A percentile compares a stretch with the other conserved stretches of the same genome.
Conservation (phyloP, 2,888 invertebrate genomes). For the Rhogogaster chlorosoma region DNA sequence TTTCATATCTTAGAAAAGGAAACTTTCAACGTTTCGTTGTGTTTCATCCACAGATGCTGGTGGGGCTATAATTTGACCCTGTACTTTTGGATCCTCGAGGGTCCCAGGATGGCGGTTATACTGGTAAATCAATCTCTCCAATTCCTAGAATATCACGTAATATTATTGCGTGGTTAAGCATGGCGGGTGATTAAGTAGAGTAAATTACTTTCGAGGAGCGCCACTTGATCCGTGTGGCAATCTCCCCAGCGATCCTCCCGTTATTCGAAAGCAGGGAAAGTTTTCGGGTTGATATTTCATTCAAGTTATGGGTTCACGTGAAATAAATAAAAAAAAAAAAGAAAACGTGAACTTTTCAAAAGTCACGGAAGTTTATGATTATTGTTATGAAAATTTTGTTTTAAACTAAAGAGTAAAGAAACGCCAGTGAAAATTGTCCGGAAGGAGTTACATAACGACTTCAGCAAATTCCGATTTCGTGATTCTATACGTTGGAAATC, state of each 20-base stretch:
- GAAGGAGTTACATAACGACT: background rate
- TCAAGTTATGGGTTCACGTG: background rate
- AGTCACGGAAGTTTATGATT: background rate
- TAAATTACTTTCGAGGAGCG: background rate
- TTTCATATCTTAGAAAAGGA: slow-evolving; percentile 2
- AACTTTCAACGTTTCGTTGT: background rate
- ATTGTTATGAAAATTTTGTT: background rate
- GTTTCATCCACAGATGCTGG: slow-evolving; percentile 83
- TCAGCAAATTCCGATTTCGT: background rate
- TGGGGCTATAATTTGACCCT: slow-evolving; percentile 90
- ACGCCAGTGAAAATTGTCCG: background rate
- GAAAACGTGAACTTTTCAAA: background rate
- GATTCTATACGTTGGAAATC: background rate
- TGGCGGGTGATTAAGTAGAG: background rate
- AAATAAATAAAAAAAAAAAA: background rate
- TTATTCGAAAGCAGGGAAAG: background rate
- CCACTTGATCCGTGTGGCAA: background rate
- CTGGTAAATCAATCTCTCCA: slow-evolving; percentile 81
- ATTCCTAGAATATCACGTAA: background rate
- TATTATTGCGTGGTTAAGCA: background rate
- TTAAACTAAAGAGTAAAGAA: background rate
- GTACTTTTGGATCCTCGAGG: slow-evolving; percentile 95
- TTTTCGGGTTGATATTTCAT: background rate
- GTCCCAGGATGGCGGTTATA: slow-evolving; percentile 89
- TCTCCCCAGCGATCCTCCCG: background rate